Evolutionary conservation across 2,888 invertebrate genomes (phyloP).

Genomic region (Stenchaetothrips biformis): DNA sequence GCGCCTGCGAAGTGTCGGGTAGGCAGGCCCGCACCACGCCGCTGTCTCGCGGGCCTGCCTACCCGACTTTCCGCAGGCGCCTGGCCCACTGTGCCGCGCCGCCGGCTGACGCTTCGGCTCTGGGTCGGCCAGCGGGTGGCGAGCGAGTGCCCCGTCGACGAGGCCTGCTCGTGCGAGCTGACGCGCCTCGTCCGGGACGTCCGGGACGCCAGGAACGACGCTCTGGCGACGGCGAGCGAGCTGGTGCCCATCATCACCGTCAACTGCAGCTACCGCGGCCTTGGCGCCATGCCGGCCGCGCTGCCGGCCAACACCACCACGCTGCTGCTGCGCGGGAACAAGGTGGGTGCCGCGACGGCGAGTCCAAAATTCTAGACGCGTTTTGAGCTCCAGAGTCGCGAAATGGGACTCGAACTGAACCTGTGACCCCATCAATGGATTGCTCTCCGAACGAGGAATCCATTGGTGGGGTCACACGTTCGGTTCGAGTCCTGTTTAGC

Average conservation of each 20-base stretch:
- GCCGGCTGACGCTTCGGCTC: no score
- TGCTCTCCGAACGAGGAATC: no score
- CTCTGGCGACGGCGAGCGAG: conserved; percentile 33
- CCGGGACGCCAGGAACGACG: conserved; percentile 38
- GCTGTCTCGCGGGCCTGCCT: no score
- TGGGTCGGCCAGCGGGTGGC: conserved; percentile 49
- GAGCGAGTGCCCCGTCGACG: conserved; percentile 53
- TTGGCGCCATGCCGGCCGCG: conserved; percentile 55
- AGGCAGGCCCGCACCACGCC: no score
- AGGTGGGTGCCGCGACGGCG: conserved; percentile 49
- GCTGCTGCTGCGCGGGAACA: conserved; percentile 60
- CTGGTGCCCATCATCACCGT: conserved; percentile 63
- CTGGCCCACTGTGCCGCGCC: no score
- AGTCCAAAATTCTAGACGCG: conserved; percentile 28
- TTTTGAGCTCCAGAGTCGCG: no score
- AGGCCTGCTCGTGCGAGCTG: conserved; percentile 58
- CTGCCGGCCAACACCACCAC: conserved; percentile 64
- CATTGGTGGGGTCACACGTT: no score
- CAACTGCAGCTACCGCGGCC: conserved; percentile 57
- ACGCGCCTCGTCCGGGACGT: conserved; percentile 57
- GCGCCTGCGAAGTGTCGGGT: no score
- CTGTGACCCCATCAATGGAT: no score
- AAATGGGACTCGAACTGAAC: no score
- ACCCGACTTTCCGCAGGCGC: no score
- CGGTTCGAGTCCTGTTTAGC: no score